Conservation (phyloP, 1,140 invertebrate species). For the Drosophila gunungcola region DNA sequence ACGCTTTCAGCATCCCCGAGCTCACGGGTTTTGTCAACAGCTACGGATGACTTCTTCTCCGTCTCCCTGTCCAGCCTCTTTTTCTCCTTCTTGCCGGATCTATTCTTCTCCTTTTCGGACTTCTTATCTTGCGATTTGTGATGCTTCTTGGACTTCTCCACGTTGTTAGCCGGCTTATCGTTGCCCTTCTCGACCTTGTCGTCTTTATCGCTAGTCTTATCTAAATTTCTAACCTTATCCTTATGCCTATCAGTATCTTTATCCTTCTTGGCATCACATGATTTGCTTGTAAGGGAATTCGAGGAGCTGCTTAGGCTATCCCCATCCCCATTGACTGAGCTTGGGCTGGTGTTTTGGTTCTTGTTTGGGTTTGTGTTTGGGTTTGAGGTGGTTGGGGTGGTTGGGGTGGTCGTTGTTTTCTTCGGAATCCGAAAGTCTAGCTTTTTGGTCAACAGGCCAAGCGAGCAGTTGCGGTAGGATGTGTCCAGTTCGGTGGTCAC, state of each 20-base stretch:
- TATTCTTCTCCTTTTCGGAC: background rate
- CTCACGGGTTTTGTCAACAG: background rate
- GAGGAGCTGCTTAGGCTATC: background rate
- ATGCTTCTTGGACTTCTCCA: constrained; percentile 16
- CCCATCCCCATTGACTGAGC: background rate
- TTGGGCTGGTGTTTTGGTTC: too few relatives aligned
- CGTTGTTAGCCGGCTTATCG: background rate
- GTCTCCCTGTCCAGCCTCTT: constrained; percentile 8
- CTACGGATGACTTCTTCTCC: background rate
- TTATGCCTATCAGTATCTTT: background rate
- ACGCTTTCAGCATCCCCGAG: background rate
- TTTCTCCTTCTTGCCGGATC: constrained; percentile 1
- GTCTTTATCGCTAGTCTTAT: constrained; percentile 5
- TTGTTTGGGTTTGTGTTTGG: too few relatives aligned
- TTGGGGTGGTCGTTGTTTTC: constrained; percentile 4
- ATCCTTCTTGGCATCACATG: constrained; percentile 23
- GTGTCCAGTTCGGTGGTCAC: constrained; percentile 39
- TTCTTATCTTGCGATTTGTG: constrained; percentile 6
- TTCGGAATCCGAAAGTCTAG: constrained; percentile 63
- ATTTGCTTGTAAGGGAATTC: background rate
- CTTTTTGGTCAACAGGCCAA: constrained; percentile 28
- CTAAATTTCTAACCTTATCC: background rate
- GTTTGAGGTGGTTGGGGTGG: too few relatives aligned
- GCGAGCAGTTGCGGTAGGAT: constrained; percentile 42
- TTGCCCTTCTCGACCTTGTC: background rate